Base-by-base conservation (phyloP, 2,888 invertebrate genomes). In the Orthosia incerta region DNA sequence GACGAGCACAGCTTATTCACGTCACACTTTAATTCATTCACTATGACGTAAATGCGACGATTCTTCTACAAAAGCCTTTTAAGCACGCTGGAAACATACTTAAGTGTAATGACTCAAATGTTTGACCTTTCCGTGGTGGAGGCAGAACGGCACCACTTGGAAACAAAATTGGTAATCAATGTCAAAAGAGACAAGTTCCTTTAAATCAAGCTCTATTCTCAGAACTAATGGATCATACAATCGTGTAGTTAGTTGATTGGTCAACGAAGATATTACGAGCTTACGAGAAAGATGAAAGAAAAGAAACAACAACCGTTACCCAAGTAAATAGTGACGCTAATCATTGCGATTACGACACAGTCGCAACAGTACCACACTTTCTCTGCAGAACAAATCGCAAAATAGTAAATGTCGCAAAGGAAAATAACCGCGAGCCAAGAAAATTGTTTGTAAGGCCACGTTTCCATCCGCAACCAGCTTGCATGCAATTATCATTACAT, bases 11-110 rank as follows among this genome's bases (percentile, higher is more conserved):
- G 81, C 83, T 89, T 89, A 90, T 90, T 90, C 88, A 88, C 86
- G 89, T 87, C 89, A 91, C 88, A 89, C 89, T 89, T 87, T 86
- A 89, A 91, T 91, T 91, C 91, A 93, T 93, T 93, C 91, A 92
- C 82, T 83, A 76, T 89, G 90, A 90, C 87, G 89, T 88, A 88
- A 91, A 88, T 82, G 78, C 77, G 74, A 76, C 72, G 74, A 81
- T 84, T 88, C 77, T 75, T 80, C 67, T 84, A 79, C 65, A 72
- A 86, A 87, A 80, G 78, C 66, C 72, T 85, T 88, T 85, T 77
- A 79, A 85, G 78, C 76, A 85, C 75, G 82, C 84, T 75, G 78
- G 70, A 70, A 71, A 71, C 64, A 78, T 77, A 83, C 74, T 75
- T 74, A 82, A 56, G 68, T 78, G 55, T 70, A 80, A 80, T 82